Base-by-base conservation (phyloP, 2,888 invertebrate genomes). In the Trachelus stipa region DNA sequence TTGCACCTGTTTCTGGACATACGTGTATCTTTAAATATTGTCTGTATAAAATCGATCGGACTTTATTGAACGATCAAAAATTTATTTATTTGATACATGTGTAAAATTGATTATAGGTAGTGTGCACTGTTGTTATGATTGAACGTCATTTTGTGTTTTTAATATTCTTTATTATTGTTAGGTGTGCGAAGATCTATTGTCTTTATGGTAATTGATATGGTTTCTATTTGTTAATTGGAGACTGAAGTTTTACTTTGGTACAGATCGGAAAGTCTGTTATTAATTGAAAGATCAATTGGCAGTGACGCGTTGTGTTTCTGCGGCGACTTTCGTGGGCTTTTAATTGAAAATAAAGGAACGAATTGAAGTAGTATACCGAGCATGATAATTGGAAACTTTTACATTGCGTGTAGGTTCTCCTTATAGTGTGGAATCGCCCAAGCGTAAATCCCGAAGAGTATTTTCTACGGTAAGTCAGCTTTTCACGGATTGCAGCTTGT, bases 351-450 rank as follows among this genome's bases (percentile, higher is more conserved):
- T 79, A 80, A 82, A 81, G 74, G 81, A 83, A 85, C 80, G 81
- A 81, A 83, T 15, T 34, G 76, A 37, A 35, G 33, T 40, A 73
- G 76, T 80, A 79, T 73, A 81, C 79, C 75, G 76, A 78, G 79
- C 77, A 79, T 81, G 79, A 81, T 86, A 87, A 86, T 88, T 88
- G 85, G 85, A 85, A 87, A 87, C 85, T 86, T 85, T 83, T 85
- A 84, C 82, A 76, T 84, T 79, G 84, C 84, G 86, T 84, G 85
- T 56, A 56, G 56, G 56, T 56, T 9, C 75, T 76, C 73, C 68
- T 74, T 73, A 68, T 56, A 69, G 40, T 75, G 75, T 73, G 80
- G 33, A 56, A 56, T 81, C 81, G 79, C 74, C 84, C 83, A 81
- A 81, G 79, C 85, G 81, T 85, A 81, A 86, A 85, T 86, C 83